These are phyloP conservation scores for Aspidiotus destructor DNA, from an alignment of 2,888 invertebrate genomes.

Conservation along the genomic window DNA sequence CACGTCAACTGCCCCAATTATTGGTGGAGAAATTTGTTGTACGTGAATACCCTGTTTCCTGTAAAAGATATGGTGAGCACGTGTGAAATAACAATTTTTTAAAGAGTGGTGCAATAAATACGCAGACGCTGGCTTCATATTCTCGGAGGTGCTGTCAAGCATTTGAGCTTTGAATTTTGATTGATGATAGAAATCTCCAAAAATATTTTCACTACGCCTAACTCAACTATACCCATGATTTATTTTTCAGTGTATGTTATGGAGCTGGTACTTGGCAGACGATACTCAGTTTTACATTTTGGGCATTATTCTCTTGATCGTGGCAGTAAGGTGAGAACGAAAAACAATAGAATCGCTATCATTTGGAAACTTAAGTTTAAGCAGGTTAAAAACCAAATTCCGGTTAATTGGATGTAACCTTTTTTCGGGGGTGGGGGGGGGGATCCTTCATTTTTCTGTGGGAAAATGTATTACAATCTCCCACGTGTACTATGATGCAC, in stretches of 20 bases:
- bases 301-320: slow-evolving; percentile 68
- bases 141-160: background rate
- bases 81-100: background rate
- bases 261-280: slow-evolving; percentile 84
- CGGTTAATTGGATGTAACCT: too few relatives aligned
- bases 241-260: slow-evolving; percentile 67
- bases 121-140: background rate
- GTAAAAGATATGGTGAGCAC: slow-evolving; percentile 52
- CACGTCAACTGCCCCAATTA: slow-evolving; percentile 62
- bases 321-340: slow-evolving; percentile 53
- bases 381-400: too few relatives aligned
- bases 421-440: too few relatives aligned
- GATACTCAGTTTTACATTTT: slow-evolving; percentile 80
- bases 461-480: too few relatives aligned
- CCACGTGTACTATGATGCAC: too few relatives aligned
- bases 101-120: background rate
- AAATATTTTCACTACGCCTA: background rate
- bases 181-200: background rate
- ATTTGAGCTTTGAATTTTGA: background rate
- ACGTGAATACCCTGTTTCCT: slow-evolving; percentile 69
- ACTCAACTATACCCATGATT: too few relatives aligned
- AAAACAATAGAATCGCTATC: background rate
- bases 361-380: background rate
- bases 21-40: slow-evolving; percentile 79
- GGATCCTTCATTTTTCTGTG: too few relatives aligned